Base-by-base conservation (phyloP, 2,888 invertebrate genomes). In the Monoplex corrugatus region DNA sequence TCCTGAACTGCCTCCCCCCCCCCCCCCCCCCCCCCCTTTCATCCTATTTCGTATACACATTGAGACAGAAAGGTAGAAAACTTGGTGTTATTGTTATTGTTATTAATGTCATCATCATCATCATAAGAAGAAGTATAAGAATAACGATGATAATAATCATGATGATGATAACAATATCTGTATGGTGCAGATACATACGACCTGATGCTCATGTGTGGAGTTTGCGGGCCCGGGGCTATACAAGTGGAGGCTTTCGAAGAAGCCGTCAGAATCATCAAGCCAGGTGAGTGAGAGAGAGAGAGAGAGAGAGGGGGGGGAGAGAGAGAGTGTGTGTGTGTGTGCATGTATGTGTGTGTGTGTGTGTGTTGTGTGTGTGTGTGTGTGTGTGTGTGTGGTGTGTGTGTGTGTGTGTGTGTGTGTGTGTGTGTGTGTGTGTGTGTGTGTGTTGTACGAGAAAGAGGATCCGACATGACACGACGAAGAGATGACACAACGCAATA, bases 231-330 rank as follows among this genome's bases (percentile, higher is more conserved):
- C 3, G 88, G 88, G 23, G 88, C 88, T n/a, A 45, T 88, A 8
- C 75, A 45, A 23, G 84, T 85, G 50, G 84, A 84, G 10, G 88
- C 88, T 13, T 88, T 88, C 38, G 19, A 75, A 50, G 88, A 88
- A 28, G 83, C 75, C 28, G 50, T 88, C 38, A 40, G 88, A 10
- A 85, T 88, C 44, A 23, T 84, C 16, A 88, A 88, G 32, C 88
- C 88, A 43, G 84, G 88, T 88, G 35, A 72, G 57, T 80, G 16
- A 3, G 0, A 6, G 35, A 38, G 75, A 38, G 75, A n/a, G 68
- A n/a, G 68, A n/a, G 68, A n/a, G n/a, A n/a, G 68, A n/a, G 68
- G n/a, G n/a, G n/a, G 84, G 88, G 83, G 35, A 72, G 57, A 50
- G 16, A 3, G 0, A 6, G 35, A 38, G 75, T 75, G 75, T 68